Conservation (phyloP, 2,797 vertebrate species). For the Pteronotus mesoamericanus region DNA sequence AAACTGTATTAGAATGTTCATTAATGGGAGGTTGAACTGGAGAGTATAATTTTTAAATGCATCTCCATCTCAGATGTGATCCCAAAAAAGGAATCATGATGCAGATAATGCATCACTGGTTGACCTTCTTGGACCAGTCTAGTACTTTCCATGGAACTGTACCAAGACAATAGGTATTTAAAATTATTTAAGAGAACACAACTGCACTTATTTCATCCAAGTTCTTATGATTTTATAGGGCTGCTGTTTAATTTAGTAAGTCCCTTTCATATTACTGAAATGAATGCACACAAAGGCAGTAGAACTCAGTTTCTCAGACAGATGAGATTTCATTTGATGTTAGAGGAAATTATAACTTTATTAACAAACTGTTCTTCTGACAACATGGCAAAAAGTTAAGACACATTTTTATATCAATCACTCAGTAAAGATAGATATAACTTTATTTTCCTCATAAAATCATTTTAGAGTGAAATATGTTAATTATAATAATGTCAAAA, state of each 20-base stretch:
- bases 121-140: neutral
- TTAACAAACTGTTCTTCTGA: neutral
- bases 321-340: neutral
- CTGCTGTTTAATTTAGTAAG: neutral
- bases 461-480: neutral
- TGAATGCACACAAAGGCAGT: neutral
- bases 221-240: neutral
- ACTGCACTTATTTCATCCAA: neutral
- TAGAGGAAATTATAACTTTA: neutral
- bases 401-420: neutral
- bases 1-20: neutral
- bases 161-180: neutral
- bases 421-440: neutral
- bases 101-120: neutral
- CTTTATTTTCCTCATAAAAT: neutral
- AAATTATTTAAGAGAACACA: neutral
- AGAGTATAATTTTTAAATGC: neutral
- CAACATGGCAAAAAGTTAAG: neutral
- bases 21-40: neutral
- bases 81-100: neutral
- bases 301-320: neutral
- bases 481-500: neutral
- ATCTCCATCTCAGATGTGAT: neutral
- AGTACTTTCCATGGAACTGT: neutral
- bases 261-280: neutral